Percentiles rank a stretch among this genome's conserved stretches.
Evolutionary conservation across 2,888 invertebrate species (phyloP).

Genomic region (Brachynemurus nebulosus): DNA sequence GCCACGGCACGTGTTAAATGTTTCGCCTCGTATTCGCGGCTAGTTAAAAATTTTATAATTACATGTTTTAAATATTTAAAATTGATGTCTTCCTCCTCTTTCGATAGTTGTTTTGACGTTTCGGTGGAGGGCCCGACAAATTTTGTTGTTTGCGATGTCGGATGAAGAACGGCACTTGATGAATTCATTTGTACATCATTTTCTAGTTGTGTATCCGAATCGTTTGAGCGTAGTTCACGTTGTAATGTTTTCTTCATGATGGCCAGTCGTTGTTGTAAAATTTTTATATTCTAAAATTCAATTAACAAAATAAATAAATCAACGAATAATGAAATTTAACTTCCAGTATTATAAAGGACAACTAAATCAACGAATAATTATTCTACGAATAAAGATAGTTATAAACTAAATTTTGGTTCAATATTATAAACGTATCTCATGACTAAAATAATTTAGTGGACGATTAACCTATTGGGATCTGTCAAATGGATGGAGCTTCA

Average conservation of each 20-base stretch:
- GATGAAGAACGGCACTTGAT: slow-evolving; percentile 47
- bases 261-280: slow-evolving; percentile 71
- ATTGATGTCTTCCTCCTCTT: slow-evolving; percentile 49
- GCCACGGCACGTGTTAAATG: slow-evolving; percentile 82
- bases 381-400: no score
- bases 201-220: slow-evolving; percentile 3
- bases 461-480: no score
- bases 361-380: no score
- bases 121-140: slow-evolving; percentile 24
- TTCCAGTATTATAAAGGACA: no score
- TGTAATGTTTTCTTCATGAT: slow-evolving; percentile 89
- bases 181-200: no score
- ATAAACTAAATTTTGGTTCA: no score
- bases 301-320: no score
- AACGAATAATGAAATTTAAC: no score
- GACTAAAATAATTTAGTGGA: no score
- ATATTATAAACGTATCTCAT: no score
- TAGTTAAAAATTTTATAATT: slow-evolving; percentile 81
- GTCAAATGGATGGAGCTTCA: no score
- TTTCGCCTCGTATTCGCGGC: slow-evolving; percentile 74
- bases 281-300: slow-evolving; percentile 61
- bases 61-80: slow-evolving; percentile 86
- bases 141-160: slow-evolving; percentile 38
- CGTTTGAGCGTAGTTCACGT: slow-evolving; percentile 52
- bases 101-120: neutral